Percentiles rank a stretch among this genome's conserved stretches.
Conservation (phyloP, 2,113 vertebrate species). For the Leucopsar rothschildi region DNA sequence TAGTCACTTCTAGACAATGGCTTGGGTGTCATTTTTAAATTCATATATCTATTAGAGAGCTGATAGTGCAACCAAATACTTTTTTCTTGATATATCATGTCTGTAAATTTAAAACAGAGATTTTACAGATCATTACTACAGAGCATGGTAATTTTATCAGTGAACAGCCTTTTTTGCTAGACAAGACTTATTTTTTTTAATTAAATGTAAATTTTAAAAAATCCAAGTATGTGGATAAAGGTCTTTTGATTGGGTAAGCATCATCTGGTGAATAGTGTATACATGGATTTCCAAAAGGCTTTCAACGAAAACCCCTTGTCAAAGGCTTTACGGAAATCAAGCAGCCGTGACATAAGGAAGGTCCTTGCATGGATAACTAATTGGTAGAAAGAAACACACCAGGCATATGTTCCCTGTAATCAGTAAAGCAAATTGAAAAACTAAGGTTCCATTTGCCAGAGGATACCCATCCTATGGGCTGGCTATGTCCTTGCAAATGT, state of each 20-base stretch:
- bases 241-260: background rate
- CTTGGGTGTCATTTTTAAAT: slow-evolving; percentile 33
- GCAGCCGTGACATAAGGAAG: background rate
- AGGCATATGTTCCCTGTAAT: background rate
- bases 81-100: background rate
- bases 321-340: slow-evolving; percentile 19
- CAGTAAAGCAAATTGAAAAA: background rate
- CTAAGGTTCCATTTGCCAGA: background rate
- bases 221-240: background rate
- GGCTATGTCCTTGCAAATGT: background rate
- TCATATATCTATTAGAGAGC: slow-evolving; percentile 35
- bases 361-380: background rate
- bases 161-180: background rate
- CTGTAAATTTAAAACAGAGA: background rate
- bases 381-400: background rate
- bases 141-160: background rate
- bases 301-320: background rate
- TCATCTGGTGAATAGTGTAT: background rate
- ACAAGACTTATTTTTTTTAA: background rate
- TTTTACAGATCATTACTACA: background rate
- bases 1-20: slow-evolving; percentile 30
- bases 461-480: background rate
- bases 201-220: background rate
- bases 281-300: background rate
- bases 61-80: background rate